A percentile compares a stretch with the other conserved stretches of the same genome.
Conservation (phyloP, 1,140 invertebrate species). For the Ditylenchus dipsaci region DNA sequence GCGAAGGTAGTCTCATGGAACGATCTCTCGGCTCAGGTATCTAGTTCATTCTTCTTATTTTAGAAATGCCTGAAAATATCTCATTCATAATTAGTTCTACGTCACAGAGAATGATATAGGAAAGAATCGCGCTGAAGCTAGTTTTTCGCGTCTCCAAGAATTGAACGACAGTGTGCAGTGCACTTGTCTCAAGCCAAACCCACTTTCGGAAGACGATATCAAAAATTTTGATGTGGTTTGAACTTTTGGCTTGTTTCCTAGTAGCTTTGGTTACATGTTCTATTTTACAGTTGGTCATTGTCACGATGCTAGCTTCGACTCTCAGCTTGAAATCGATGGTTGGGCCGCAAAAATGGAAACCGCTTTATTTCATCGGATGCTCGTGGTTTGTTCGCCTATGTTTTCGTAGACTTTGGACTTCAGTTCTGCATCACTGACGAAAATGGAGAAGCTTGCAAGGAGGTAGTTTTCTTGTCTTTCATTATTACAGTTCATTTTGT, state of each 20-base stretch:
- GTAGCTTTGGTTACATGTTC: too few species aligned
- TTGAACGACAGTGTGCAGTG: conserved; percentile 89
- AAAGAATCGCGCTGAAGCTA: conserved; percentile 79
- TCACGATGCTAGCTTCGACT: conserved; percentile 74
- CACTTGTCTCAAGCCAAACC: conserved; percentile 65
- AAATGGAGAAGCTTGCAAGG: conserved; percentile 62
- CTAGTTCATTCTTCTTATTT: too few species aligned
- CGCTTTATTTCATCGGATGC: conserved; percentile 84
- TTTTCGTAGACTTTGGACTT: conserved; percentile 59
- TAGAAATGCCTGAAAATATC: background rate
- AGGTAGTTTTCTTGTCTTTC: conserved; percentile 46
- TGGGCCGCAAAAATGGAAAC: conserved; percentile 77
- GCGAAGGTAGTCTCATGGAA: conserved; percentile 39
- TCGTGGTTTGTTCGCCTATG: conserved; percentile 78
- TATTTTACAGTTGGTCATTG: conserved; percentile 71
- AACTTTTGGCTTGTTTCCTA: background rate
- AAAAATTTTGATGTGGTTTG: conserved; percentile 68
- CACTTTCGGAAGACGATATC: conserved; percentile 74
- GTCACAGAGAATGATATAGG: conserved; percentile 75
- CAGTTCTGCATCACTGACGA: conserved; percentile 60
- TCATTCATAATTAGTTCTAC: conserved; percentile 68
- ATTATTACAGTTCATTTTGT: background rate
- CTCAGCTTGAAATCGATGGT: conserved; percentile 75
- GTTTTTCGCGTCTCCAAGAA: conserved; percentile 74
- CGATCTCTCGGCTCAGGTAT: conserved; percentile 66